phyloP scores from a whole-genome alignment of 2,888 invertebrate genomes.

The Bombylius discolor region DNA sequence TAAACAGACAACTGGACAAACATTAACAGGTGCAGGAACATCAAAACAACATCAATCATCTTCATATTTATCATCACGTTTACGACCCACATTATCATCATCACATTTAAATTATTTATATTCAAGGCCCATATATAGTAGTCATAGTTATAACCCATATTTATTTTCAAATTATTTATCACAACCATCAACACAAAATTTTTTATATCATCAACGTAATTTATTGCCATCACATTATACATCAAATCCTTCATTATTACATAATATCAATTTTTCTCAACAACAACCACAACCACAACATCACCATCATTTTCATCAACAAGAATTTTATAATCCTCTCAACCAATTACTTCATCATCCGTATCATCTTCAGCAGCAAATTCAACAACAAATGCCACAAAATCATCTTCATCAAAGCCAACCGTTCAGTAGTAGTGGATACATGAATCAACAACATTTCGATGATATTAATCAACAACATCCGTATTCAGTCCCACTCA shows the following conservation, averaged over 20 bases:
- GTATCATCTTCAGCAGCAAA: slow-evolving; percentile 17
- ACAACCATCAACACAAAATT: slow-evolving; percentile 9
- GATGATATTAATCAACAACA: slow-evolving; percentile 20
- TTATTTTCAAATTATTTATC: slow-evolving; percentile 5
- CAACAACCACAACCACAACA: slow-evolving; percentile 19
- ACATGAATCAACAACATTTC: slow-evolving; percentile 22
- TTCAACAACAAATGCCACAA: slow-evolving; percentile 29
- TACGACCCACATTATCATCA: slow-evolving; percentile 33
- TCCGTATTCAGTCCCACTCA: slow-evolving; percentile 28
- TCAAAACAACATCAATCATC: slow-evolving; percentile 13
- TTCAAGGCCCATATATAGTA: slow-evolving; percentile 10
- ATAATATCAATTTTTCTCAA: slow-evolving; percentile 22
- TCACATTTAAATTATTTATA: slow-evolving; percentile 26
- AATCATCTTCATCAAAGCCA: slow-evolving; percentile 20
- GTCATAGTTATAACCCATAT: slow-evolving; percentile 9
- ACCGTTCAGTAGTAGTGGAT: slow-evolving; percentile 27
- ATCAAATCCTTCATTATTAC: slow-evolving; percentile 21
- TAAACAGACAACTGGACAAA: slow-evolving; percentile 13
- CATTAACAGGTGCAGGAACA: slow-evolving; percentile 18
- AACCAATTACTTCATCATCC: slow-evolving; percentile 1
- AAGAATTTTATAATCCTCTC: neutral
- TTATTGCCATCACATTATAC: slow-evolving; percentile 14
- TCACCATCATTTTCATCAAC: slow-evolving; percentile 16
- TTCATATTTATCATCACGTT: slow-evolving; percentile 14
- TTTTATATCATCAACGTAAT: slow-evolving; percentile 8